A percentile compares a stretch with the other conserved stretches of the same genome.
phyloP scores from a whole-genome alignment of 2,113 vertebrate genomes.

The Nothobranchius kuhntae region DNA sequence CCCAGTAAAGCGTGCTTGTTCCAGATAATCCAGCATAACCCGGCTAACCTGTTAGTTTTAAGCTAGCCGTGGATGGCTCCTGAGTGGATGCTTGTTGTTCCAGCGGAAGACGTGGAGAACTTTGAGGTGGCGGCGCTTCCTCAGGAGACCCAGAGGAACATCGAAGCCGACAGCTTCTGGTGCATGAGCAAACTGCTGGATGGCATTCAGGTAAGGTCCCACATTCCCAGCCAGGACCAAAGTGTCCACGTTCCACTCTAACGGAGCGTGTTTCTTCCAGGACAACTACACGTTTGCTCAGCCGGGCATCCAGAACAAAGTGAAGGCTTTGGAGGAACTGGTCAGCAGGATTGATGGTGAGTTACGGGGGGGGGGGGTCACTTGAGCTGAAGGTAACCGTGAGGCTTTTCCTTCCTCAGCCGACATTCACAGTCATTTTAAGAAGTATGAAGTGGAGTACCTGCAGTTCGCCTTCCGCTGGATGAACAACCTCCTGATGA shows the following conservation, averaged over 20 bases:
- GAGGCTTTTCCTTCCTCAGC: constrained; percentile 74
- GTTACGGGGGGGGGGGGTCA: constrained; percentile 21
- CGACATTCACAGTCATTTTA: constrained; percentile 91
- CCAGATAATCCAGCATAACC: too few relatives aligned
- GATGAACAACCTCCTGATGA: constrained; percentile 99
- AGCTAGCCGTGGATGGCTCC: too few relatives aligned
- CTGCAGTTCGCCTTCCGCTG: constrained; percentile 97
- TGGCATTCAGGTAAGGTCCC: constrained; percentile 88
- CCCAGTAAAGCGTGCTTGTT: too few relatives aligned
- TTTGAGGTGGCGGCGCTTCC: constrained; percentile 90
- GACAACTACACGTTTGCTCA: constrained; percentile 99
- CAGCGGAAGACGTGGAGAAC: constrained; percentile 96
- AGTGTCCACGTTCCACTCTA: not conserved
- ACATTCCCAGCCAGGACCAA: not conserved
- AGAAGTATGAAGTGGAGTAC: constrained; percentile 93
- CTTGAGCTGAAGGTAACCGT: not conserved
- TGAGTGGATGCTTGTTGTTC: constrained; percentile 33
- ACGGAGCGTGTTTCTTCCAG: constrained; percentile 63
- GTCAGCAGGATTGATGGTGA: constrained; percentile 96
- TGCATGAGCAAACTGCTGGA: constrained; percentile 99
- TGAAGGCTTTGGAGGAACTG: constrained; percentile 96
- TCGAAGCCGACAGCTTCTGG: constrained; percentile 98
- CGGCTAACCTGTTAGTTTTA: too few relatives aligned
- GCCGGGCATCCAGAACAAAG: constrained; percentile 98
- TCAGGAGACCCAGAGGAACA: constrained; percentile 90